These are phyloP conservation scores for Gymnocheta viridis DNA, from an alignment of 2,888 invertebrate species.

Conservation along the genomic window DNA sequence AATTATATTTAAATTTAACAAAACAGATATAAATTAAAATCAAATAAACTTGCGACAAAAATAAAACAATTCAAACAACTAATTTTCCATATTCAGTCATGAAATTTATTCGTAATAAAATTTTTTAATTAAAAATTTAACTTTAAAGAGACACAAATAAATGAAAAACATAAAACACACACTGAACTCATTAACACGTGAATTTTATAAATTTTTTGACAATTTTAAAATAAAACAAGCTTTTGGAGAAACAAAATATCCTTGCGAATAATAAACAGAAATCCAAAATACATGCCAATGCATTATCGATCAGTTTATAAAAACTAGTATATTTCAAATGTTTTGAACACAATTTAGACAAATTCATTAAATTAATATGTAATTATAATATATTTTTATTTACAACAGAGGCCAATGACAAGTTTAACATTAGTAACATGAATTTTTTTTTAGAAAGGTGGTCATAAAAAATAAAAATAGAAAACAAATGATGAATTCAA, in stretches of 20 bases:
- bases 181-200: conserved; percentile 19
- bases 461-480: neutral
- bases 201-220: conserved; percentile 8
- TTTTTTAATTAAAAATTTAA: neutral
- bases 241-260: neutral
- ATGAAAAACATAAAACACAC: conserved; percentile 10
- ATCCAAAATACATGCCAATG: conserved; percentile 57
- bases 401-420: conserved; percentile 66
- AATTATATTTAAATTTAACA: too few relatives aligned
- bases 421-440: conserved; percentile 14
- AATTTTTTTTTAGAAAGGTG: neutral
- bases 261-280: conserved; percentile 26
- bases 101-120: neutral
- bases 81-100: neutral
- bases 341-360: neutral
- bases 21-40: neutral
- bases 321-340: neutral
- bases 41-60: neutral
- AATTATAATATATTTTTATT: too few relatives aligned
- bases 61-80: neutral
- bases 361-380: too few relatives aligned
- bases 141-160: neutral
- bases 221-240: conserved; percentile 31
- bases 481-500: conserved; percentile 27
- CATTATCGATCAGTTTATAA: conserved; percentile 43